phyloP scores from a whole-genome alignment of 2,888 invertebrate genomes.

The Dascillus cervinus region DNA sequence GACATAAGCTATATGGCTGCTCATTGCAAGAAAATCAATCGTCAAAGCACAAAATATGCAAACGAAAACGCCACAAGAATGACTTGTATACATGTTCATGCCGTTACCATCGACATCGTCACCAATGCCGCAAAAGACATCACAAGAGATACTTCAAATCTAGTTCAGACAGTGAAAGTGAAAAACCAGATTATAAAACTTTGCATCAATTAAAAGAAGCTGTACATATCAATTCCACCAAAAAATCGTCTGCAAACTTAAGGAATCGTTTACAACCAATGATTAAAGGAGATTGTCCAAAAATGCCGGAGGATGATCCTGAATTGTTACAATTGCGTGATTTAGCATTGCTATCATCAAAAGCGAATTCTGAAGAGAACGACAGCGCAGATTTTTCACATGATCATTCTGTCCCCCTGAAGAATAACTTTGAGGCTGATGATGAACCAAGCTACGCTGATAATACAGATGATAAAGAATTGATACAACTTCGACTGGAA shows the following conservation, averaged over 20 bases:
- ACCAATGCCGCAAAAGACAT: no score
- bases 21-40: neutral
- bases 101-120: neutral
- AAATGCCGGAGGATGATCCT: slow-evolving; percentile 11
- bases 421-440: slow-evolving; percentile 1
- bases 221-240: slow-evolving; percentile 37
- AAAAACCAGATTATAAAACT: slow-evolving; percentile 20
- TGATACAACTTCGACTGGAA: slow-evolving; percentile 53
- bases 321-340: slow-evolving; percentile 10
- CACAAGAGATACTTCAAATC: slow-evolving; percentile 7
- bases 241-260: slow-evolving; percentile 30
- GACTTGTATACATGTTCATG: neutral
- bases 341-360: slow-evolving; percentile 10
- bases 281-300: slow-evolving; percentile 12
- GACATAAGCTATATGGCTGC: neutral
- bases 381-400: neutral
- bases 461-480: slow-evolving; percentile 43
- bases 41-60: neutral
- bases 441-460: slow-evolving; percentile 27
- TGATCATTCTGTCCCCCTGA: neutral
- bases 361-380: neutral
- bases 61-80: neutral
- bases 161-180: slow-evolving; percentile 27
- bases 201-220: slow-evolving; percentile 48
- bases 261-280: slow-evolving; percentile 33